Conservation (phyloP, 1,140 invertebrate genomes). For the Drosophila eugracilis region DNA sequence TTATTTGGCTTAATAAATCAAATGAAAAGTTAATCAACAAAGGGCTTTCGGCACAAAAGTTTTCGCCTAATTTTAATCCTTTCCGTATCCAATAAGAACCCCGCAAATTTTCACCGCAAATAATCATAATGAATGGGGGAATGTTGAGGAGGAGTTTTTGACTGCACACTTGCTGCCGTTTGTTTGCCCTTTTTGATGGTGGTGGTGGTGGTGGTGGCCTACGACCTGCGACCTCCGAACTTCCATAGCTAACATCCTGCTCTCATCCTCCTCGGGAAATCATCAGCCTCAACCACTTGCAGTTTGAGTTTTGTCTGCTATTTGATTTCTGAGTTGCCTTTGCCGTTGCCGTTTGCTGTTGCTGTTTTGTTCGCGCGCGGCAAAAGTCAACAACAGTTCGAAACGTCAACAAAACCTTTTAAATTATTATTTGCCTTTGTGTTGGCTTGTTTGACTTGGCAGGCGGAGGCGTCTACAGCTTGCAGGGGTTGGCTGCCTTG, state of each 20-base stretch:
- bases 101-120: constrained; percentile 82
- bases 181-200: constrained; percentile 44
- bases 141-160: not conserved
- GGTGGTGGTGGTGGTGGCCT: constrained; percentile 29
- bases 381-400: constrained; percentile 83
- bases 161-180: constrained; percentile 20
- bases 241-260: constrained; percentile 17
- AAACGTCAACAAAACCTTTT: constrained; percentile 84
- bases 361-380: constrained; percentile 79
- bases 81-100: constrained; percentile 77
- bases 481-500: constrained; percentile 11
- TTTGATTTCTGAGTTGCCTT: constrained; percentile 43
- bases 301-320: constrained; percentile 62
- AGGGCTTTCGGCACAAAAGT: constrained; percentile 54
- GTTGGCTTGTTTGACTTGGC: constrained; percentile 77
- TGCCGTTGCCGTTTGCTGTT: constrained; percentile 37
- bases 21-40: constrained; percentile 83
- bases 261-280: constrained; percentile 10
- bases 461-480: constrained; percentile 32
- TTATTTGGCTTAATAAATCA: constrained; percentile 77
- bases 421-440: constrained; percentile 84
- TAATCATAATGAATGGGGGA: constrained; percentile 79
- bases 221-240: constrained; percentile 9
- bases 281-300: constrained; percentile 66
- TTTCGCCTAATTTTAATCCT: constrained; percentile 84